These are phyloP conservation scores for Tenthredo amoena DNA, from an alignment of 2,888 invertebrate genomes.

Conservation along the genomic window DNA sequence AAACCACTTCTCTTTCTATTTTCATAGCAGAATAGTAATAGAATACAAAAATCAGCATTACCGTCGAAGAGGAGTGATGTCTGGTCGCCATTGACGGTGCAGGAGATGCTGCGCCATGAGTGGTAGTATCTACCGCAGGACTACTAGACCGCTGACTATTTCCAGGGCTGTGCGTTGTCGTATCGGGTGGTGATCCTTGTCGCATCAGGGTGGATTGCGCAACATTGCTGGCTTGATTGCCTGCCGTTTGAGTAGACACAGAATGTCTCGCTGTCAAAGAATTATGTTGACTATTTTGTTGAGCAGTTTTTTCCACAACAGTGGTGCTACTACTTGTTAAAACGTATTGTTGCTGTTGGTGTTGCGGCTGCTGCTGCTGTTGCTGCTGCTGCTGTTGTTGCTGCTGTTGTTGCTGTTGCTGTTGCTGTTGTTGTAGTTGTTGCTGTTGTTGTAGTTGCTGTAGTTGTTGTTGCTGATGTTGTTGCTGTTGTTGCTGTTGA, in stretches of 20 bases:
- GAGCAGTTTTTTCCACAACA: conserved; percentile 68
- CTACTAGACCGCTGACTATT: conserved; percentile 76
- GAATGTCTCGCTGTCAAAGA: conserved; percentile 81
- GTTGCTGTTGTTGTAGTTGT: conserved; percentile 60
- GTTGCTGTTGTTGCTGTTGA: conserved; percentile 70
- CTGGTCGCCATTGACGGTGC: conserved; percentile 72
- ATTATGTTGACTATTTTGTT: conserved; percentile 70
- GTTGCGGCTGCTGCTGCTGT: conserved; percentile 61
- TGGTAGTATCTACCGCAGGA: conserved; percentile 76
- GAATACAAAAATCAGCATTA: conserved; percentile 57
- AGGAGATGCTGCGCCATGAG: conserved; percentile 75
- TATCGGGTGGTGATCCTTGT: conserved; percentile 88
- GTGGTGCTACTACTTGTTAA: conserved; percentile 66
- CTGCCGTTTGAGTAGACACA: conserved; percentile 88
- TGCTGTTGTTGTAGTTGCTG: conserved; percentile 61
- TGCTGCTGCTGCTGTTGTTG: conserved; percentile 67
- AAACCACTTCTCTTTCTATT: not conserved
- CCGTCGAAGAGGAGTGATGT: conserved; percentile 73
- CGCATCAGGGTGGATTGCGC: conserved; percentile 76
- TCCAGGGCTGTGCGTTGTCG: conserved; percentile 90
- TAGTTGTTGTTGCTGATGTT: conserved; percentile 67
- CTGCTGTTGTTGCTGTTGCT: conserved; percentile 71
- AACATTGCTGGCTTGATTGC: conserved; percentile 77
- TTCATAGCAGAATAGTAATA: not conserved
- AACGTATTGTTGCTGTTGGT: conserved; percentile 67